Evolutionary conservation across 2,888 invertebrate genomes (phyloP).

Genomic region (Caenorhabditis doughertyi): DNA sequence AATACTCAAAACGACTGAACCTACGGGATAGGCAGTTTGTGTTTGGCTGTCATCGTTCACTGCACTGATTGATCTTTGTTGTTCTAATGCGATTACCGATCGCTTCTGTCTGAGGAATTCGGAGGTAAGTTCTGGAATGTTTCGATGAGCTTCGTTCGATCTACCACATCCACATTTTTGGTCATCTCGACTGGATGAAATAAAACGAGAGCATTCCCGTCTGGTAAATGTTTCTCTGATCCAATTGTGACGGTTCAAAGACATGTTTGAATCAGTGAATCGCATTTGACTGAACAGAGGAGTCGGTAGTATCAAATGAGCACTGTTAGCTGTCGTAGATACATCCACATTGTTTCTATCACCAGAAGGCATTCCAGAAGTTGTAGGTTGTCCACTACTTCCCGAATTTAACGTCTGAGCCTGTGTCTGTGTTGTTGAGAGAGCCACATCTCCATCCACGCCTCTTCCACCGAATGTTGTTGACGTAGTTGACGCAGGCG

Average conservation of each 20-base stretch:
- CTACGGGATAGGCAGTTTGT: slow-evolving; percentile 38
- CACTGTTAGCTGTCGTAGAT: slow-evolving; percentile 43
- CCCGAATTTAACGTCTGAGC: slow-evolving; percentile 17
- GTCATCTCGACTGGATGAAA: slow-evolving; percentile 74
- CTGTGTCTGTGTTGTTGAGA: slow-evolving; percentile 14
- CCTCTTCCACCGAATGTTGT: slow-evolving; percentile 5
- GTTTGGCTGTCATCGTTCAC: slow-evolving; percentile 18
- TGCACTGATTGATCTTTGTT: slow-evolving; percentile 27
- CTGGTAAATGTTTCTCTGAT: slow-evolving; percentile 95
- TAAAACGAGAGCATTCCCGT: slow-evolving; percentile 88
- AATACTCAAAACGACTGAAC: not conserved
- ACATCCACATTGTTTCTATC: slow-evolving; percentile 31
- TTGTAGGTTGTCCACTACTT: not conserved
- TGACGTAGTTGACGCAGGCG: slow-evolving; percentile 13
- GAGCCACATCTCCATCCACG: slow-evolving; percentile 15
- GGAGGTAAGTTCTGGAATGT: slow-evolving; percentile 65
- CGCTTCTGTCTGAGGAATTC: slow-evolving; percentile 53
- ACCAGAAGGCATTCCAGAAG: not conserved
- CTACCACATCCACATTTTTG: slow-evolving; percentile 80
- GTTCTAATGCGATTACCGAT: slow-evolving; percentile 42
- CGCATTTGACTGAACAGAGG: slow-evolving; percentile 65
- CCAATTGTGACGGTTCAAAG: slow-evolving; percentile 85
- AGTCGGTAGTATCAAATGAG: slow-evolving; percentile 33
- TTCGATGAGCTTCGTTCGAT: slow-evolving; percentile 64
- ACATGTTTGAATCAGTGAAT: slow-evolving; percentile 66